A percentile compares a stretch with the other conserved stretches of the same genome.
Conservation (phyloP, 2,888 invertebrate species). For the Leucophenga montana region DNA sequence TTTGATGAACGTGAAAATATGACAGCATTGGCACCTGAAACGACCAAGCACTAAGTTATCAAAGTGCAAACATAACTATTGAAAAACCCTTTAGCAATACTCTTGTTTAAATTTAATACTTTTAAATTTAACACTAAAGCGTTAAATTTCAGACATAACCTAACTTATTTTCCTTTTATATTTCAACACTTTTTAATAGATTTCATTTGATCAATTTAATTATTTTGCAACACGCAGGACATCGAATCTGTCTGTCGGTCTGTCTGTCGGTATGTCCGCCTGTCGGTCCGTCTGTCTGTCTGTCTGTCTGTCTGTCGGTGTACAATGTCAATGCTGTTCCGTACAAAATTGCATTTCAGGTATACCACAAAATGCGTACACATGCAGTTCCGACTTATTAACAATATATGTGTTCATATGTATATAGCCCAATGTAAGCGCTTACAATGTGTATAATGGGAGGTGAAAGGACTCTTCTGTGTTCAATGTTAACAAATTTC, state of each 20-base stretch:
- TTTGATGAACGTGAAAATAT: too few species aligned
- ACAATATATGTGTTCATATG: too few species aligned
- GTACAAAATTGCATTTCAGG: slow-evolving; percentile 11
- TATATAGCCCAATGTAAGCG: background rate
- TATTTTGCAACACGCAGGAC: slow-evolving; percentile 16
- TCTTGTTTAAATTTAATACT: too few species aligned
- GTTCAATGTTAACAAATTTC: slow-evolving; percentile 21
- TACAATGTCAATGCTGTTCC: slow-evolving; percentile 17
- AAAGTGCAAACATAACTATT: too few species aligned
- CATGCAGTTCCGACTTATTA: slow-evolving; percentile 11
- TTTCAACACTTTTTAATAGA: background rate
- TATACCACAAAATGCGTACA: slow-evolving; percentile 16
- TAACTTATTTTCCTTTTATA: too few species aligned
- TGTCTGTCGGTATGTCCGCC: background rate
- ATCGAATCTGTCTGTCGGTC: slow-evolving; percentile 5
- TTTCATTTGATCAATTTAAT: slow-evolving; percentile 22
- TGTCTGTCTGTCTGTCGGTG: background rate
- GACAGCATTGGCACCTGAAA: too few species aligned
- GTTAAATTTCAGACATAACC: too few species aligned
- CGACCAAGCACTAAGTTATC: too few species aligned
- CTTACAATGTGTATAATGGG: too few species aligned
- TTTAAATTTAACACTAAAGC: background rate
- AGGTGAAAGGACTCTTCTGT: background rate
- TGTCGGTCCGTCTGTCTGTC: background rate
- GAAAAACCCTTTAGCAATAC: too few species aligned